These are phyloP conservation scores for Drosophila obscura DNA, from an alignment of 1,140 invertebrate genomes.

Conservation along the genomic window DNA sequence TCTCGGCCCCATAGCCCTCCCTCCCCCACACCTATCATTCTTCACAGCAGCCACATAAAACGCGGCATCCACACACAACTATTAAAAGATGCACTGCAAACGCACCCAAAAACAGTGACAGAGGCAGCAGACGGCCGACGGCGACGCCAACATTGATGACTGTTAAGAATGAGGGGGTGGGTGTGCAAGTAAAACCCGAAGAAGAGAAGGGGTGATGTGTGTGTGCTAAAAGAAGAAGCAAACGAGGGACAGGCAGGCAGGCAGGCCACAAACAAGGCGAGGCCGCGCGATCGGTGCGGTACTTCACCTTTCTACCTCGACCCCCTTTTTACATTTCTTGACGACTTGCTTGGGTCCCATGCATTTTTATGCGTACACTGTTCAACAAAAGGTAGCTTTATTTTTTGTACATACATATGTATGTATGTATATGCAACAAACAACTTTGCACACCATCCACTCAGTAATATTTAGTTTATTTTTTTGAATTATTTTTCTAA, in stretches of 20 bases:
- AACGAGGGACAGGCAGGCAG: no score
- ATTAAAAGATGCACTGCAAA: slow-evolving; percentile 51
- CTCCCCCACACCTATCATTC: neutral
- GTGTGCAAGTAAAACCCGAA: slow-evolving; percentile 15
- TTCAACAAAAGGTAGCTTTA: neutral
- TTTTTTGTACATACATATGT: no score
- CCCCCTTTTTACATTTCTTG: neutral
- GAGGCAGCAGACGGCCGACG: neutral
- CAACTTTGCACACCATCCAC: no score
- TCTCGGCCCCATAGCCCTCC: slow-evolving; percentile 7
- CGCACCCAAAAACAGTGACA: slow-evolving; percentile 14
- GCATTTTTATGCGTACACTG: slow-evolving; percentile 2
- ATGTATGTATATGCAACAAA: no score
- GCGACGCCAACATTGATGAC: slow-evolving; percentile 35
- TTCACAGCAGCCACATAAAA: slow-evolving; percentile 27
- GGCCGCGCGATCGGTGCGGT: slow-evolving; percentile 9
- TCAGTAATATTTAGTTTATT: no score
- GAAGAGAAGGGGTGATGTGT: neutral
- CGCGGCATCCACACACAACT: slow-evolving; percentile 23
- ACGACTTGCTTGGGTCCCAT: neutral
- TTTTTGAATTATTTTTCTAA: neutral
- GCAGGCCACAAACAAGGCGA: slow-evolving; percentile 5
- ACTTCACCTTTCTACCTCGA: no score
- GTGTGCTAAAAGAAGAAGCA: neutral
- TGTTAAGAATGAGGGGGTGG: slow-evolving; percentile 10